Base-by-base conservation (phyloP, 2,888 invertebrate genomes). In the Hyposoter didymator region DNA sequence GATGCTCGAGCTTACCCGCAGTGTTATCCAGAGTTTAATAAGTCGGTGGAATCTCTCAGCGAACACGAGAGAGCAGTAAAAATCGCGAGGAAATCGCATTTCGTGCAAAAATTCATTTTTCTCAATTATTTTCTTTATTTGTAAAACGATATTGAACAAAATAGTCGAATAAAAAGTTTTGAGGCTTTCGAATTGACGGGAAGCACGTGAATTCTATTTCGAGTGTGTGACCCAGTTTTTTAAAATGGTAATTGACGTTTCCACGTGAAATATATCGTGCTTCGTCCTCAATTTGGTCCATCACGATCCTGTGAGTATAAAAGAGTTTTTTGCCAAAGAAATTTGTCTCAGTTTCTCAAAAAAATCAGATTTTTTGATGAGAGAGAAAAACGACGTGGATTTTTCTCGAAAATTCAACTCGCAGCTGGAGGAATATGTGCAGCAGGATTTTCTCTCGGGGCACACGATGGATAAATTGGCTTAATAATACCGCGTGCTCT, bases 1-100 rank as follows among this genome's bases (percentile, higher is more conserved):
- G 43, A 76, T 43, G 55, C 72, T 49, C 28, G 69, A 28, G 28
- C 73, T 47, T 35, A 43, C 0, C 2, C 32, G 47, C 7, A 62
- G 12, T 35, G 12, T 59, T 17, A 28, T 84, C 45, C 62, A 67
- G 28, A 82, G 73, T 70, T 78, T 78, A 82, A 84, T 84, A 84
- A 81, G 78, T 84, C 75, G 74, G 22, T 19, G 69, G 62, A 70
- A 72, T 81, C 49, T 52, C 43, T 76, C 32, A 78, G 69, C 35
- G 8, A 39, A 39, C 17, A 39, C 75, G 43, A 52, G 72, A 49
- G 67, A 62, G 67, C 62, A 59, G 52, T 73, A 32, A 84, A 62
- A 35, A 73, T 73, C 47, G 55, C 74, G 59, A 67, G 39, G 6
- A 73, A 47, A 73, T 22, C 7, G 73, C 2, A 35, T 35, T 35